Percentiles rank a stretch among this genome's conserved stretches.
These are phyloP conservation scores for Hypomesus transpacificus DNA, from an alignment of 2,113 vertebrate genomes.

Conservation along the genomic window DNA sequence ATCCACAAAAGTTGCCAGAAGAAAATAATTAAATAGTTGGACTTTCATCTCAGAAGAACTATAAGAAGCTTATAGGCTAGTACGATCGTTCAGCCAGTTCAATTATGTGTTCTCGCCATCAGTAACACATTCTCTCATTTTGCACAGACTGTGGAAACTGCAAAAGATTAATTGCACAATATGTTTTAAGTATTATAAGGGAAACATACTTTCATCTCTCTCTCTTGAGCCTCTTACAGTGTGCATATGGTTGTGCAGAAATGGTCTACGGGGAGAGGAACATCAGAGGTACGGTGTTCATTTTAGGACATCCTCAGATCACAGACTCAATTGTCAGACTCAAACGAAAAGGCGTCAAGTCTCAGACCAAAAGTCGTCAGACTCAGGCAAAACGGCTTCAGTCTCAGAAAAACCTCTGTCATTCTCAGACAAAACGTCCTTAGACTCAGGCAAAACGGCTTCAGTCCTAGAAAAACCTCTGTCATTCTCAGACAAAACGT, in stretches of 20 bases:
- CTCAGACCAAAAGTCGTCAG: too few species aligned
- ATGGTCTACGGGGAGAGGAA: neutral
- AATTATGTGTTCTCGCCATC: constrained; percentile 35
- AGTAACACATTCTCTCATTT: constrained; percentile 36
- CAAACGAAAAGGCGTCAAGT: too few species aligned
- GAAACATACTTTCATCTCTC: neutral
- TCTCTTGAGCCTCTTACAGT: neutral
- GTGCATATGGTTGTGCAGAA: neutral
- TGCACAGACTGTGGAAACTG: constrained; percentile 1
- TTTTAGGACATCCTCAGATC: too few species aligned
- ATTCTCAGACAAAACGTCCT: too few species aligned
- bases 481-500: too few species aligned
- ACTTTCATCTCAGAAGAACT: constrained; percentile 46
- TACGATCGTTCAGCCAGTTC: constrained; percentile 41
- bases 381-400: too few species aligned
- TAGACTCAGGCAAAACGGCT: too few species aligned
- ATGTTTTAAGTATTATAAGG: neutral
- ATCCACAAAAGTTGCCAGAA: constrained; percentile 32
- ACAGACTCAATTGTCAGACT: too few species aligned
- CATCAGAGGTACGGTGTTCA: too few species aligned
- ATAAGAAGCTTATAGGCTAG: constrained; percentile 50
- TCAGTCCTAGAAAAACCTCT: too few species aligned
- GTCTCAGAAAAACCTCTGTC: too few species aligned
- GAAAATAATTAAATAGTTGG: constrained; percentile 44
- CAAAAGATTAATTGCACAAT: neutral